A percentile compares a stretch with the other conserved stretches of the same genome.
These are phyloP conservation scores for Spongia lamella DNA, from an alignment of 37 sponge, comb jelly and placozoan genomes.

Conservation along the genomic window DNA sequence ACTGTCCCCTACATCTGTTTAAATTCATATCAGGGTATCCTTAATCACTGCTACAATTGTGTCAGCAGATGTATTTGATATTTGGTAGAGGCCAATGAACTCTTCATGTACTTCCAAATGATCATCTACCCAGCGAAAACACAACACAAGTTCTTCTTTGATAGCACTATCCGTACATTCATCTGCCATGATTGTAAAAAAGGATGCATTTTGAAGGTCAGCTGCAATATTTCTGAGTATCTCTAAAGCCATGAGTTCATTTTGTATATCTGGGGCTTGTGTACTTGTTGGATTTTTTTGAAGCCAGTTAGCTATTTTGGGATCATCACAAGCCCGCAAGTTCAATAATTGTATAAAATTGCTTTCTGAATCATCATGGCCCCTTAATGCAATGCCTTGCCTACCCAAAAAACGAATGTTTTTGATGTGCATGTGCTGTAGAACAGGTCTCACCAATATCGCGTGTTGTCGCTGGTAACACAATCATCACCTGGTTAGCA, in stretches of 20 bases:
- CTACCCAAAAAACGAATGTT: slow-evolving; percentile 64
- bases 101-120: too few species aligned
- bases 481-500: slow-evolving; percentile 45
- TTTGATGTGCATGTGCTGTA: slow-evolving; percentile 29
- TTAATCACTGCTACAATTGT: slow-evolving; percentile 13
- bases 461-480: slow-evolving; percentile 21
- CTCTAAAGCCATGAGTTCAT: slow-evolving; percentile 19
- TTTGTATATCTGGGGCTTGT: slow-evolving; percentile 16
- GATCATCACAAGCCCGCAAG: neutral
- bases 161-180: slow-evolving; percentile 15
- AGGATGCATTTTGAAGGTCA: slow-evolving; percentile 9
- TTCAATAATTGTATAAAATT: slow-evolving; percentile 7
- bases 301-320: neutral
- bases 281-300: slow-evolving; percentile 3
- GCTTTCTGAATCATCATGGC: slow-evolving; percentile 48
- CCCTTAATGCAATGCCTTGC: slow-evolving; percentile 68
- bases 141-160: slow-evolving; percentile 18
- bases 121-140: slow-evolving; percentile 32
- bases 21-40: slow-evolving; percentile 8
- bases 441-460: slow-evolving; percentile 60
- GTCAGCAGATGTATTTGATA: neutral
- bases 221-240: slow-evolving; percentile 20
- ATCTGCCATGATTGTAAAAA: slow-evolving; percentile 24
- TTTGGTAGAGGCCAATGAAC: slow-evolving; percentile 7
- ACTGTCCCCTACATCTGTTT: slow-evolving; percentile 25